phyloP scores from a whole-genome alignment of 1,140 invertebrate genomes.

The Orius laevigatus region DNA sequence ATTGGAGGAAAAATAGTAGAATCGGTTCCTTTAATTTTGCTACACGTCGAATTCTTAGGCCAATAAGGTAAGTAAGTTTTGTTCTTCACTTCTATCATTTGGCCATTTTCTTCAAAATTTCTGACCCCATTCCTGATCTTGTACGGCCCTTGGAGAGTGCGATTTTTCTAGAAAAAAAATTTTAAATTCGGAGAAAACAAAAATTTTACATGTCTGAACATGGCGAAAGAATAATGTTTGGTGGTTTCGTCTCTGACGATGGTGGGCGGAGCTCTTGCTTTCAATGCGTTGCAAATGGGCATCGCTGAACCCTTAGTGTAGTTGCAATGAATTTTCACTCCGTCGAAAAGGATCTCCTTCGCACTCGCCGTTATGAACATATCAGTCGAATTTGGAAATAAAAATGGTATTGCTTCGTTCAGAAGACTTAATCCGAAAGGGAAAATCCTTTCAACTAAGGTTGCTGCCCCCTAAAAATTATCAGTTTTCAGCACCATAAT shows the following conservation, averaged over 20 bases:
- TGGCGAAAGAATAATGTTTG: constrained; percentile 39
- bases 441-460: constrained; percentile 7
- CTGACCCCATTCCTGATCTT: constrained; percentile 39
- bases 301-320: constrained; percentile 50
- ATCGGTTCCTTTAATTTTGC: constrained; percentile 26
- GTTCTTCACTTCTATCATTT: constrained; percentile 25
- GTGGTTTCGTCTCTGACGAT: constrained; percentile 36
- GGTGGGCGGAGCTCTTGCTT: constrained; percentile 36
- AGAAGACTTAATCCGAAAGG: constrained; percentile 15
- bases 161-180: constrained; percentile 37
- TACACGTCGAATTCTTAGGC: constrained; percentile 20
- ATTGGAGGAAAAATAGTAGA: constrained; percentile 28
- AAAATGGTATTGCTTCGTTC: constrained; percentile 23
- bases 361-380: constrained; percentile 42
- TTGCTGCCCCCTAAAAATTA: constrained; percentile 11
- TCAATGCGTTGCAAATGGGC: constrained; percentile 45
- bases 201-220: constrained; percentile 42
- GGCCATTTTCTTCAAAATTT: constrained; percentile 23
- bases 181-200: too few relatives aligned
- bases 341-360: constrained; percentile 49
- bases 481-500: too few relatives aligned
- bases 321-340: constrained; percentile 47
- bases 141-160: constrained; percentile 33
- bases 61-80: constrained; percentile 22
- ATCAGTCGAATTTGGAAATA: constrained; percentile 42